Evolutionary conservation across 2,888 invertebrate genomes (phyloP), one percentile per base, ranked within the genome.

Genomic region (Parnassius orleans): DNA sequence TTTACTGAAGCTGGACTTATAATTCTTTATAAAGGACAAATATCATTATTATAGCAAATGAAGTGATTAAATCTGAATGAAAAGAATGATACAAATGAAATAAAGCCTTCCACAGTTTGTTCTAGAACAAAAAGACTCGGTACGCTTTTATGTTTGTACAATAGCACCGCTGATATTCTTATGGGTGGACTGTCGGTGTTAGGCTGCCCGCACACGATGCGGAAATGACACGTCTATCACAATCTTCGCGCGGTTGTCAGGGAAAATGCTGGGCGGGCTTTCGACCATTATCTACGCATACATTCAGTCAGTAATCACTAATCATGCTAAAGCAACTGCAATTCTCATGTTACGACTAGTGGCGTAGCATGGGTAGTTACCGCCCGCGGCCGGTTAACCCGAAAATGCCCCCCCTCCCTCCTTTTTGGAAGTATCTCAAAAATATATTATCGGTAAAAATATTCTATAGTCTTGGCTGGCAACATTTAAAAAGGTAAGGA

Each of bases 171-270:
- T 76, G 75, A 48, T 78, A 74, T 79, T 74, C 75, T 79, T 71
- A 71, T 72, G 72, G 72, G 68, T 15, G 70, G 76, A 74, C 77
- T 78, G 79, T 76, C 77, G 77, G 57, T 57, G 68, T 72, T 74
- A 75, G 77, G 71, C 70, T 60, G 72, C 64, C 66, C 65, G 65
- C 69, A 72, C 72, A 74, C 65, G 56, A 65, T 57, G 62, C 79
- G 86, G 87, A 87, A 86, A 87, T 87, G 77, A 83, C 77, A 72
- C 76, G 86, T 81, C 87, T 68, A 72, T 83, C 81, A 79, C 69
- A 64, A 77, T 77, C 80, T 79, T 78, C 69, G 72, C 66, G 65
- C 65, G 47, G 64, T 58, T 66, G 66, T 69, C 61, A 68, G 63
- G 65, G 65, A 65, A 70, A 69, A 68, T 60, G 61, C 63, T 65